Conservation (phyloP, 2,888 invertebrate genomes). For the Halocaridina rubra region DNA sequence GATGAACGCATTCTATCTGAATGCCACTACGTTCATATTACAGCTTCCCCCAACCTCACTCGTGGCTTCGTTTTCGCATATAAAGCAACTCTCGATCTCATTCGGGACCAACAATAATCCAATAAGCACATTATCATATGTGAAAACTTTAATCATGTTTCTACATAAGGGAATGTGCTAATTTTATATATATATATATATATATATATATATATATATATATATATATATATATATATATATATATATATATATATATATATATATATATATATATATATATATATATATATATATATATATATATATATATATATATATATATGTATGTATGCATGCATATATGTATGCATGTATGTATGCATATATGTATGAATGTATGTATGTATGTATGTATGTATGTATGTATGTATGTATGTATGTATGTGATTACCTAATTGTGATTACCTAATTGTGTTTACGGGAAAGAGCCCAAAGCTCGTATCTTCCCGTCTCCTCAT, state of each 20-base stretch:
- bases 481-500: too few relatives aligned
- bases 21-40: too few relatives aligned
- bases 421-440: too few relatives aligned
- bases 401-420: not conserved
- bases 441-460: too few relatives aligned
- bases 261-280: not conserved
- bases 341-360: not conserved
- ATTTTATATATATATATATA: not conserved
- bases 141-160: too few relatives aligned
- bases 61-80: too few relatives aligned
- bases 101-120: too few relatives aligned
- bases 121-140: too few relatives aligned
- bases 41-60: too few relatives aligned
- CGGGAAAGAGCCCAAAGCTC: too few relatives aligned
- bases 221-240: not conserved
- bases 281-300: not conserved
- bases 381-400: not conserved
- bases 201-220: not conserved
- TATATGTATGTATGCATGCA: not conserved
- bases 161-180: not conserved
- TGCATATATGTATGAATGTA: not conserved
- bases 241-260: not conserved
- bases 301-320: not conserved
- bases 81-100: too few relatives aligned
- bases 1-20: not conserved